These are phyloP conservation scores for Drosophila robusta DNA, from an alignment of 2,888 invertebrate genomes.

Conservation along the genomic window DNA sequence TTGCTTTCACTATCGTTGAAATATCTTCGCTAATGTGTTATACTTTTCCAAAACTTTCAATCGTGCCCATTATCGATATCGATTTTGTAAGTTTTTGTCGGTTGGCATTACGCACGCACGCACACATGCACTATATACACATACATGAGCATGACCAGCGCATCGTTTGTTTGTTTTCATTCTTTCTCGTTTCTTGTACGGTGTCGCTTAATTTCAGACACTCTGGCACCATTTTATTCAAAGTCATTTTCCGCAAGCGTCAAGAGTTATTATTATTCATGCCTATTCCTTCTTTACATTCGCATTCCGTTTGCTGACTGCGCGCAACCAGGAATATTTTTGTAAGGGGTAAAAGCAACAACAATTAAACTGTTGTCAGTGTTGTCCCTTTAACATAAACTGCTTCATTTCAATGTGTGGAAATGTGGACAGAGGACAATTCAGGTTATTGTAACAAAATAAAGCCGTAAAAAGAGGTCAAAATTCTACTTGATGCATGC, in stretches of 20 bases:
- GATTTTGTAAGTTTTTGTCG: conserved; percentile 50
- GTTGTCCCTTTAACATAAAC: conserved; percentile 19
- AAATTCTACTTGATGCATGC: conserved; percentile 17
- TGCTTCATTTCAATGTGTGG: neutral
- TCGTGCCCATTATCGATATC: conserved; percentile 32
- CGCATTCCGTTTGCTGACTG: conserved; percentile 20
- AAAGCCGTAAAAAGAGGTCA: conserved; percentile 42
- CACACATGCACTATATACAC: conserved; percentile 1
- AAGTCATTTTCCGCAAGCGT: conserved; percentile 67
- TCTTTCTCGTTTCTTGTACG: conserved; percentile 44
- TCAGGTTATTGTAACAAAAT: conserved; percentile 39
- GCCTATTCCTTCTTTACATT: conserved; percentile 40
- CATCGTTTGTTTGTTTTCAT: conserved; percentile 69
- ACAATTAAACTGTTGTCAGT: conserved; percentile 28
- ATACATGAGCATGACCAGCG: conserved; percentile 22
- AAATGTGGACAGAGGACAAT: conserved; percentile 24
- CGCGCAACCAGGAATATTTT: conserved; percentile 6
- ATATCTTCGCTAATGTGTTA: conserved; percentile 21
- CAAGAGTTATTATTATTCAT: conserved; percentile 63
- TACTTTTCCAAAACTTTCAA: conserved; percentile 5
- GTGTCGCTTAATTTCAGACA: conserved; percentile 70
- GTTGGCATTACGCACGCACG: conserved; percentile 22
- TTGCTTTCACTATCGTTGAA: conserved; percentile 46
- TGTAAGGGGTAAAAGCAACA: conserved; percentile 11
- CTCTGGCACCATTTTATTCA: conserved; percentile 73